Base-by-base conservation (phyloP, 2,888 invertebrate genomes). In the Leptinotarsa peninsularis region DNA sequence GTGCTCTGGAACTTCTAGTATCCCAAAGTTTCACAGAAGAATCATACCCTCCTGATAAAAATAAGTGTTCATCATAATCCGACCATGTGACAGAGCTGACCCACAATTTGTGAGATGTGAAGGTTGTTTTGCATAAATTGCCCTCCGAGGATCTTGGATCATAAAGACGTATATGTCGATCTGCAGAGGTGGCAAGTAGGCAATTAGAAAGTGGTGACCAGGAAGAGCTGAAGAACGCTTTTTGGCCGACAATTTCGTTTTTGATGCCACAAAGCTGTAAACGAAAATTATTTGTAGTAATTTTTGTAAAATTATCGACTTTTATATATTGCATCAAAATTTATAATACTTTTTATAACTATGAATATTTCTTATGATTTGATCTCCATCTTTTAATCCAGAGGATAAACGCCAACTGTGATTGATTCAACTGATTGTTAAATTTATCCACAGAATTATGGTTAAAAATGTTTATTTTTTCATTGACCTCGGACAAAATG, bases 1-100 rank as follows among this genome's bases (percentile, higher is more conserved):
- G 95, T 0, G 96, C 96, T 85, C 95, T 95, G 0, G 97, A 94
- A 86, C 98, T 97, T 86, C 98, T 91, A 4, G 94, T 93, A 88
- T 99, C 99, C 99, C 99, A 99, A 68, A 99, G 90, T 89, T 99
- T 99, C 76, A 98, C 93, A 77, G 94, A 90, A 80, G 94, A 93
- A 86, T 99, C 99, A 85, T 98, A 97, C 0, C 96, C 94, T 2
- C 96, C 98, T 0, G 98, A 98, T 27, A 98, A 91, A 87, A 99
- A 99, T 17, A 96, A 90, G 82, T 96, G 91, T 83, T 96, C 94
- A 77, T 94, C 91, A 0, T 92, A 92, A 27, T 91, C 93, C 0
- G 97, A 96, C 99, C 99, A 99, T 79, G 92, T 90, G 0, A 98
- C 96, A 0, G 94, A 91, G 81, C 96, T 95, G 18, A 99, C 95